Evolutionary conservation across 2,888 invertebrate genomes (phyloP), one percentile per base, ranked within the genome.

Genomic region (Nezara viridula): DNA sequence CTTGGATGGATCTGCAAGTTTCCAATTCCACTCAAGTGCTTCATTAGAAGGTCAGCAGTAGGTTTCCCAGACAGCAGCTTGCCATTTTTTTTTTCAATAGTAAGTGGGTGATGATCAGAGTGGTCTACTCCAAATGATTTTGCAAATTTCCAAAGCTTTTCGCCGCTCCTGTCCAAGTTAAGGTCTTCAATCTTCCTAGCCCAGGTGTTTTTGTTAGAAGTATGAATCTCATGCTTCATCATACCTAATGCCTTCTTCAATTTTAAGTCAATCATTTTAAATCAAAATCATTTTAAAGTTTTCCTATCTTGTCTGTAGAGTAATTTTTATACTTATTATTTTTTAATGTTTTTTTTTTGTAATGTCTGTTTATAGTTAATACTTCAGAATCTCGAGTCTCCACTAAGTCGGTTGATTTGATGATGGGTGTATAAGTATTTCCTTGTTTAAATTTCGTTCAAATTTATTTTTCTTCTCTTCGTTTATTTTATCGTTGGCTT

Each of bases 111-210:
- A n/a, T 32, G 73, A 73, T 6, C 73, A 73, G 10, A 73, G 37
- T 73, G 37, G 27, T 73, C 16, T n/a, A 9, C 73, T 4, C 73
- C 44, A 10, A 44, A 10, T 44, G 37, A 73, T 32, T 73, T 73
- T 73, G 73, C 16, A n/a, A 73, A n/a, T 73, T 73, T 73, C 73
- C 37, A 73, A 73, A 73, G 73, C 73, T 73, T 73, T 3, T 73
- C 24, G 21, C 37, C 73, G 73, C 73, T 73, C 16, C 73, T 73
- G 10, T 73, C 73, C 27, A 73, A 14, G 73, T 73, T n/a, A n/a
- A 73, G 73, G 73, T 73, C 73, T 73, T 73, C 73, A 73, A n/a
- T 73, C 73, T 73, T 73, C 73, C 73, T 73, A 14, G 73, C 19
- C 73, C 73, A 73, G 24, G 16, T 12, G 44, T 44, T 44, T 10